Base-by-base conservation (phyloP, 2,797 vertebrate genomes). In the Perdix hodgsoniae region DNA sequence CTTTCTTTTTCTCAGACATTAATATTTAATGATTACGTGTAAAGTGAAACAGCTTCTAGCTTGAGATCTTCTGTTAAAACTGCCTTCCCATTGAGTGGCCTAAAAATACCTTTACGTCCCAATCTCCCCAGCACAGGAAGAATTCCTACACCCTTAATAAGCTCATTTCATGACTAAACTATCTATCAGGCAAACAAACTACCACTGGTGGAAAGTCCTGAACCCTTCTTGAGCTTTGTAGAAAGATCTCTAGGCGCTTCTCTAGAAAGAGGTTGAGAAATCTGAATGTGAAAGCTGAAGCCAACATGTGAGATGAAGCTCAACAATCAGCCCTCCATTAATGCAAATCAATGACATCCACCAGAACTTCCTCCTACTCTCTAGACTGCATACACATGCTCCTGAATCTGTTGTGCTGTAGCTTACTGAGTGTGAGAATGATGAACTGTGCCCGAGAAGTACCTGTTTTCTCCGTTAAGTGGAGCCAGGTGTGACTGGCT, bases 31-130 rank as follows among this genome's bases (percentile, higher is more conserved):
- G 59, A 75, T 84, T 88, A 61, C n/a, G 63, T 22, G 29, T 45
- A 57, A 84, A 92, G 29, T 52, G 50, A 47, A 77, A 88, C 49
- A 86, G 14, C 40, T 65, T 82, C 71, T 69, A 86, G 67, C 33
- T 82, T 73, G 45, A 91, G 14, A 72, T 52, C 63, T 71, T 86
- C 81, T 81, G 78, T 89, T 75, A 40, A 67, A 84, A 96, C 18
- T 61, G 44, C 35, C 74, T 83, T 94, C 61, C 74, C 17, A 26
- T 9, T 33, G n/a, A 86, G 45, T 89, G 40, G 40, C 72, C 82
- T 31, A 31, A 42, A 40, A 69, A 75, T 21, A 31, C 10, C 17
- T 19, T n/a, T 57, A 22, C 42, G 26, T 33, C 44, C 63, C 50
- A 45, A 67, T n/a, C 11, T 72, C 50, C 31, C 42, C 42, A 37